These are phyloP conservation scores for Pammene fasciana DNA, from an alignment of 2,888 invertebrate genomes.

Conservation along the genomic window DNA sequence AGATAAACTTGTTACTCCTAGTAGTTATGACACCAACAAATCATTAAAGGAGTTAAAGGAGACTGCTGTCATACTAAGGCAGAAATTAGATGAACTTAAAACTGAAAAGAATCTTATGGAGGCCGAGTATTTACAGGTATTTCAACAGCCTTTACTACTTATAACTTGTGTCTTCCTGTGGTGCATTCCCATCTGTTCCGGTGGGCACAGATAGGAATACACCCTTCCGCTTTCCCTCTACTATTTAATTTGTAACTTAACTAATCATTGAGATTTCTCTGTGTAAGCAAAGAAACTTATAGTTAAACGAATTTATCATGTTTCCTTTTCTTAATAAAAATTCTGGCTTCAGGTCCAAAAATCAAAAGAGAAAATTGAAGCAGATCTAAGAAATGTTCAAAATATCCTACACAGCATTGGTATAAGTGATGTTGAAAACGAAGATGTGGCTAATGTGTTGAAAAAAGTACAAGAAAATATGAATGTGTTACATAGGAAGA, in stretches of 20 bases:
- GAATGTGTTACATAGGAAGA: conserved; percentile 61
- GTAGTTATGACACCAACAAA: conserved; percentile 55
- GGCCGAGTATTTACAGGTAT: conserved; percentile 72
- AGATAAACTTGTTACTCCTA: conserved; percentile 43
- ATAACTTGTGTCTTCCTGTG: no score
- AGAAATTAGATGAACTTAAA: conserved; percentile 70
- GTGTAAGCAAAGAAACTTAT: no score
- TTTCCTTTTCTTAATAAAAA: not conserved
- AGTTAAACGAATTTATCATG: no score
- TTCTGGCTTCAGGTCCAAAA: conserved; percentile 61
- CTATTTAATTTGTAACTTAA: no score
- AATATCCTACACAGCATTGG: conserved; percentile 69
- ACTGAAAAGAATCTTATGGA: conserved; percentile 75
- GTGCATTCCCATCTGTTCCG: no score
- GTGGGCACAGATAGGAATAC: no score
- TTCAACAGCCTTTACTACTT: not conserved
- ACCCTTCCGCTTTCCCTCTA: no score
- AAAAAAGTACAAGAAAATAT: conserved; percentile 70
- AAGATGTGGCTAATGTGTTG: conserved; percentile 57
- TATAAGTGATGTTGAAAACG: conserved; percentile 60
- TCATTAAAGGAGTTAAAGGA: conserved; percentile 74
- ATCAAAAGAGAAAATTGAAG: conserved; percentile 71
- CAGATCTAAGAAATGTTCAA: conserved; percentile 75
- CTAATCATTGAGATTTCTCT: no score
- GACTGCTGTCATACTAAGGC: conserved; percentile 66